Conservation (phyloP, 2,113 vertebrate species). For the Neofelis nebulosa region DNA sequence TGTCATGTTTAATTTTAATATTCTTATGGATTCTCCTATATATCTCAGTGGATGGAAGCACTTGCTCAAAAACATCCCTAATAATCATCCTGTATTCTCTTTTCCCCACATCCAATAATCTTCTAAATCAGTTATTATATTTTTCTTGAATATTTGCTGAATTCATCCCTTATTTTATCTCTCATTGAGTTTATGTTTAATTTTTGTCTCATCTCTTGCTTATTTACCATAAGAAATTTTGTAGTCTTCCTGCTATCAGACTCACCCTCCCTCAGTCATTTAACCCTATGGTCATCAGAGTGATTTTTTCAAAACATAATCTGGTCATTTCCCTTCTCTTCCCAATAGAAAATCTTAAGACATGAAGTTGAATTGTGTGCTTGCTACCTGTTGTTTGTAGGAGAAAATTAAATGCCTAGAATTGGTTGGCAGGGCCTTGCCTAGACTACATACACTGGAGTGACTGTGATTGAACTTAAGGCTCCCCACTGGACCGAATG, state of each 20-base stretch:
- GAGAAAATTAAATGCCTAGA: neutral
- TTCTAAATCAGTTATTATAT: neutral
- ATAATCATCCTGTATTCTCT: neutral
- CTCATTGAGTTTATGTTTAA: neutral
- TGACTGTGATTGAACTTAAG: neutral
- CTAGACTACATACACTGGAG: neutral
- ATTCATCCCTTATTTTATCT: neutral
- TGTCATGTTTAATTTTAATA: neutral
- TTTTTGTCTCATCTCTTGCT: neutral
- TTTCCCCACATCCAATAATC: neutral
- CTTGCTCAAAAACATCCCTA: neutral
- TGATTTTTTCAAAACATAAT: neutral
- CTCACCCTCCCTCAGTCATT: neutral
- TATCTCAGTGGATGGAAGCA: neutral
- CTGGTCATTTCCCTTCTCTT: neutral
- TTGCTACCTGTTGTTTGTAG: neutral
- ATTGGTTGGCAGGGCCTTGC: neutral
- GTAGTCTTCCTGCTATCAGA: neutral
- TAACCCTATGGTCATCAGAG: neutral
- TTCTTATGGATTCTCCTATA: neutral
- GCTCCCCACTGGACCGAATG: neutral
- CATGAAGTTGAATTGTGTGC: neutral
- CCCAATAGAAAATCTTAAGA: neutral
- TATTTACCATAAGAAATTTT: neutral
- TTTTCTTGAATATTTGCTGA: neutral